Conservation (phyloP, 2,797 vertebrate genomes). For the Malacoctenus gilli region DNA sequence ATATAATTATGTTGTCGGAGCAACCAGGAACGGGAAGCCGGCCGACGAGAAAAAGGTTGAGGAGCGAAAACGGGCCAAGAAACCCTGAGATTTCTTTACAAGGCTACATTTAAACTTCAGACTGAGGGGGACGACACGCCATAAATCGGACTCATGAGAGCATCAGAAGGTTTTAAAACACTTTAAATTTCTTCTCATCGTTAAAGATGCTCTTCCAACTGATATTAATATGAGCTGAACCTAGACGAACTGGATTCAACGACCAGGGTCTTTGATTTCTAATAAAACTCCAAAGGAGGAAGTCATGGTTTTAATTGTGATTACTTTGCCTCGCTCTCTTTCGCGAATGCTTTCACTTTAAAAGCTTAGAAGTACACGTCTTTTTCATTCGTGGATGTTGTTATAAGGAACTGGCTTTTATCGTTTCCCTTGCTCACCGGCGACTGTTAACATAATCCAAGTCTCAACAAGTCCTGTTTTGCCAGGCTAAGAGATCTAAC, state of each 20-base stretch:
- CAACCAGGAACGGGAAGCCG: constrained; percentile 71
- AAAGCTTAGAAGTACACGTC: constrained; percentile 66
- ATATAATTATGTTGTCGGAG: constrained; percentile 84
- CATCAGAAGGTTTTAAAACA: constrained; percentile 20
- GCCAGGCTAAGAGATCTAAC: constrained; percentile 63
- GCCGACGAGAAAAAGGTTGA: constrained; percentile 44
- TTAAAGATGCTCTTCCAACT: constrained; percentile 32
- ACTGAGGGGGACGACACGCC: constrained; percentile 29
- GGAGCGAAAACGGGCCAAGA: constrained; percentile 31
- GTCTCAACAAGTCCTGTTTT: constrained; percentile 81
- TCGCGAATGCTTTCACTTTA: constrained; percentile 52
- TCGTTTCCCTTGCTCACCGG: constrained; percentile 57
- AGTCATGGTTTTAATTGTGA: constrained; percentile 68
- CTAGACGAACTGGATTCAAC: background rate
- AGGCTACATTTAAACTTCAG: constrained; percentile 42
- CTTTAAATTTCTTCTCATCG: constrained; percentile 16
- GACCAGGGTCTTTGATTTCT: constrained; percentile 43
- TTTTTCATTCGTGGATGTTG: constrained; percentile 62
- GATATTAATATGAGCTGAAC: background rate
- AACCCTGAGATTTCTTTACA: constrained; percentile 47
- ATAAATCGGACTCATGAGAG: constrained; percentile 35
- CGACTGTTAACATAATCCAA: constrained; percentile 75
- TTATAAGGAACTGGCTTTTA: constrained; percentile 68
- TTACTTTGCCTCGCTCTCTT: constrained; percentile 60
- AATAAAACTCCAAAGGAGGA: constrained; percentile 66